A percentile compares a stretch with the other conserved stretches of the same genome.
phyloP scores from a whole-genome alignment of 2,113 vertebrate species.

The Nannobrachium achirus region DNA sequence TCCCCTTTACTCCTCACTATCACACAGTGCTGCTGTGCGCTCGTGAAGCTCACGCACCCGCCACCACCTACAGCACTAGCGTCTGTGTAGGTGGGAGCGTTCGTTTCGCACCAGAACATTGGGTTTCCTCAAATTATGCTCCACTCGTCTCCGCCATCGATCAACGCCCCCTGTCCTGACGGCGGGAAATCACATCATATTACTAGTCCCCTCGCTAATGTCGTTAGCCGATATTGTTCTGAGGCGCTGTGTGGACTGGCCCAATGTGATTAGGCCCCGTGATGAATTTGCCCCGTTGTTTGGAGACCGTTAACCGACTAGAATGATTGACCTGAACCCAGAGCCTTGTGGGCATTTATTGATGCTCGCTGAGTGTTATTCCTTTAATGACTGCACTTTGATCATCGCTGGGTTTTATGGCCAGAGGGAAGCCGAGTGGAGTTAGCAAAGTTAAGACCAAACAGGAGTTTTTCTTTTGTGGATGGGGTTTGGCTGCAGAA shows the following conservation, averaged over 20 bases:
- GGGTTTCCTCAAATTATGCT: constrained; percentile 60
- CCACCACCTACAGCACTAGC: too few species aligned
- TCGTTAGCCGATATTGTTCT: constrained; percentile 79
- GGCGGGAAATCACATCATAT: constrained; percentile 75
- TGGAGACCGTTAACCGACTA: constrained; percentile 72
- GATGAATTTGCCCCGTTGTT: constrained; percentile 81
- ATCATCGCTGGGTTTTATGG: constrained; percentile 59
- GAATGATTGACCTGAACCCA: constrained; percentile 74
- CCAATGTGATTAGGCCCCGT: constrained; percentile 74
- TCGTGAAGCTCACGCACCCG: neutral
- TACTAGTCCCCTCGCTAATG: constrained; percentile 68
- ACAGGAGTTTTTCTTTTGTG: constrained; percentile 40
- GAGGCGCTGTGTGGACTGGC: constrained; percentile 64
- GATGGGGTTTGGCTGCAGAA: neutral
- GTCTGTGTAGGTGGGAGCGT: constrained; percentile 15
- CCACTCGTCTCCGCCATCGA: constrained; percentile 61
- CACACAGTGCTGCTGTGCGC: neutral
- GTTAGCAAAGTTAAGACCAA: constrained; percentile 59
- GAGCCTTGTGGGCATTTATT: constrained; percentile 72
- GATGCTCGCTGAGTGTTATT: constrained; percentile 66
- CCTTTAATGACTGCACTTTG: constrained; percentile 65
- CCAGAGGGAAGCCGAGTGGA: constrained; percentile 55
- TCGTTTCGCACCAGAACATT: constrained; percentile 37
- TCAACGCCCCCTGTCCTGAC: constrained; percentile 68
- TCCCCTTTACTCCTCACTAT: neutral